Evolutionary conservation across 2,888 invertebrate genomes (phyloP), one percentile per base, ranked within the genome.

Genomic region (Aspidiotus rigidus): DNA sequence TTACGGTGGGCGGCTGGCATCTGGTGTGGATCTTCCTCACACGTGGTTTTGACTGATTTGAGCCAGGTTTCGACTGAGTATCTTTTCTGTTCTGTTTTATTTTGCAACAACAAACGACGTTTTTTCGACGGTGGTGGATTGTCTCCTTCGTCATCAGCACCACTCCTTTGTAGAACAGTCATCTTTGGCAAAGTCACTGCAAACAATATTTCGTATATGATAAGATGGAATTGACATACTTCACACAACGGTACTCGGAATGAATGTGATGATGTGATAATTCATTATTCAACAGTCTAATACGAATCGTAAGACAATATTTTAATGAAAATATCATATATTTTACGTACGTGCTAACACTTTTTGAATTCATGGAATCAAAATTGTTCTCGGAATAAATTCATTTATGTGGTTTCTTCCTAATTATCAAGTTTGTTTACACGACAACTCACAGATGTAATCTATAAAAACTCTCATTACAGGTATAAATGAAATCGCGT

Each of bases 101-200:
- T 71, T 56, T 70, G 69, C 55, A 70, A 70, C 41, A 78, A 75
- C 71, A 79, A 79, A 69, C 79, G 76, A 74, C 80, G 79, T 74
- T 78, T 75, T 75, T 79, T 80, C 76, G 80, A 80, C 75, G 78
- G 78, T 56, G 80, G 80, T 70, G 80, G 80, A 74, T 77, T 78
- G 55, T 64, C 55, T 54, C 54, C 55, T 60, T 49, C 67, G 77
- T 79, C 79, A 75, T 77, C 77, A 75, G 79, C 78, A 77, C 79
- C 79, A 76, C 78, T 79, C 77, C 79, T 78, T 76, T 78, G 78
- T 79, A 80, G 77, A 76, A 80, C 79, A 78, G 81, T 80, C 81
- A 81, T 81, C 78, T 81, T 81, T 78, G 60, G 28, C 67, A 60
- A 67, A 49, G 39, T 60, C 28, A 53, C 67, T 67, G 41, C 42